Evolutionary conservation across 1,140 invertebrate species (phyloP).

Genomic region (Cheumatopsyche charites): DNA sequence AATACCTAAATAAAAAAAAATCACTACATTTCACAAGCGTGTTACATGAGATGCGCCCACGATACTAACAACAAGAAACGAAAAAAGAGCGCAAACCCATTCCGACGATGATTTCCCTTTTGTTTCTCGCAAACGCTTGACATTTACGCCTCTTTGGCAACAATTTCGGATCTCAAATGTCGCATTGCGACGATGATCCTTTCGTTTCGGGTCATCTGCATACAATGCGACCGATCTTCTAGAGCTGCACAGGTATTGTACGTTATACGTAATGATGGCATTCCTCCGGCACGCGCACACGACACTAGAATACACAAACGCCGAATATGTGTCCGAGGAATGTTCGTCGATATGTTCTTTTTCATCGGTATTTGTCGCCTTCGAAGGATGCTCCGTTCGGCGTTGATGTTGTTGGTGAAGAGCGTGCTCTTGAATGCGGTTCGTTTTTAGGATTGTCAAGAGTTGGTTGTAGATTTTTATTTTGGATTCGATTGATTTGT

Average conservation of each 20-base stretch:
- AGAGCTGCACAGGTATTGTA: background rate
- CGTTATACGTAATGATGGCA: background rate
- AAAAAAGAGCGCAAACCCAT: background rate
- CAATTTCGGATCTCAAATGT: background rate
- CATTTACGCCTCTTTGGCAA: background rate
- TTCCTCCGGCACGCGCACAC: conserved; percentile 18
- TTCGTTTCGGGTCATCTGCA: conserved; percentile 14
- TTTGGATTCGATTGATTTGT: too few species aligned
- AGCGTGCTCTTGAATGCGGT: too few species aligned
- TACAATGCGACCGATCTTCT: conserved; percentile 12
- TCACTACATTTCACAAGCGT: background rate
- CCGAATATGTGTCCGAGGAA: background rate
- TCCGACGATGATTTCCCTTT: background rate
- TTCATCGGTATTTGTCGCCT: background rate
- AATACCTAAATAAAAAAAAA: too few species aligned
- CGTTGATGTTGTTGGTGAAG: too few species aligned
- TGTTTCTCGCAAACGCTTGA: background rate
- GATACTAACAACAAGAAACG: background rate
- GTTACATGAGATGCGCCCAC: background rate
- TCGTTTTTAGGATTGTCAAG: too few species aligned
- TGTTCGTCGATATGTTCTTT: background rate
- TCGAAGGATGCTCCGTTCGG: too few species aligned
- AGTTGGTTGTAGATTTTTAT: too few species aligned
- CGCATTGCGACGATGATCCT: background rate
- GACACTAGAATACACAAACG: conserved; percentile 12